phyloP scores from a whole-genome alignment of 1,140 invertebrate genomes.

The Drosophila malerkotliana region DNA sequence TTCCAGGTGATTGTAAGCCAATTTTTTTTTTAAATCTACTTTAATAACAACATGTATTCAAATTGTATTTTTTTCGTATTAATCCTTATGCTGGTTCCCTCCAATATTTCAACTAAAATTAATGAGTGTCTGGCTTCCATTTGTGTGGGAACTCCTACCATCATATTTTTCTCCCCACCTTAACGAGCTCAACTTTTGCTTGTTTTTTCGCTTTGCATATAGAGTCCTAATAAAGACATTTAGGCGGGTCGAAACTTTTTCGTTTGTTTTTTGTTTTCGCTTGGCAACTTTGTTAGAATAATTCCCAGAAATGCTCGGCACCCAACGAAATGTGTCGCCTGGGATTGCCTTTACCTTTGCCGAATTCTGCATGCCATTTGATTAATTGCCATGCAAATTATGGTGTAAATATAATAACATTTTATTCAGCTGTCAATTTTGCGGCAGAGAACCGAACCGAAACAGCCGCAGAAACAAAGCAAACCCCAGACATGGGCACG shows the following conservation, averaged over 20 bases:
- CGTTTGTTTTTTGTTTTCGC: slow-evolving; percentile 32
- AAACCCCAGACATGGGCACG: slow-evolving; percentile 63
- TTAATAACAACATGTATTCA: background rate
- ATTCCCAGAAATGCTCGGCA: slow-evolving; percentile 47
- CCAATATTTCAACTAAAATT: background rate
- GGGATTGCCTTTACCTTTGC: slow-evolving; percentile 46
- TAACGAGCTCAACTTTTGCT: slow-evolving; percentile 44
- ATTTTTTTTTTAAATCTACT: background rate
- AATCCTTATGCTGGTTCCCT: background rate
- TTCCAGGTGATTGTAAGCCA: background rate
- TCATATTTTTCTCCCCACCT: slow-evolving; percentile 19
- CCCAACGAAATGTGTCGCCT: slow-evolving; percentile 65
- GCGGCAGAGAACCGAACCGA: slow-evolving; percentile 50
- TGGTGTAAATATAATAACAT: slow-evolving; percentile 83
- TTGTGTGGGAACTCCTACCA: slow-evolving; percentile 16
- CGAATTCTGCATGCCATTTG: slow-evolving; percentile 81
- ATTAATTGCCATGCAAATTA: slow-evolving; percentile 83
- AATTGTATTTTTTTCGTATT: background rate
- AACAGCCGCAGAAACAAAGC: slow-evolving; percentile 28
- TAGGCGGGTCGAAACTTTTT: slow-evolving; percentile 65
- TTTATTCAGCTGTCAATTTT: slow-evolving; percentile 81
- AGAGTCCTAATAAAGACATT: slow-evolving; percentile 75
- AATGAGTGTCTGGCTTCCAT: background rate
- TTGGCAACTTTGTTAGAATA: slow-evolving; percentile 35
- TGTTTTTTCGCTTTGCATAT: slow-evolving; percentile 7